phyloP scores from a whole-genome alignment of 2,797 vertebrate species.

The Aulostomus chinensis region DNA sequence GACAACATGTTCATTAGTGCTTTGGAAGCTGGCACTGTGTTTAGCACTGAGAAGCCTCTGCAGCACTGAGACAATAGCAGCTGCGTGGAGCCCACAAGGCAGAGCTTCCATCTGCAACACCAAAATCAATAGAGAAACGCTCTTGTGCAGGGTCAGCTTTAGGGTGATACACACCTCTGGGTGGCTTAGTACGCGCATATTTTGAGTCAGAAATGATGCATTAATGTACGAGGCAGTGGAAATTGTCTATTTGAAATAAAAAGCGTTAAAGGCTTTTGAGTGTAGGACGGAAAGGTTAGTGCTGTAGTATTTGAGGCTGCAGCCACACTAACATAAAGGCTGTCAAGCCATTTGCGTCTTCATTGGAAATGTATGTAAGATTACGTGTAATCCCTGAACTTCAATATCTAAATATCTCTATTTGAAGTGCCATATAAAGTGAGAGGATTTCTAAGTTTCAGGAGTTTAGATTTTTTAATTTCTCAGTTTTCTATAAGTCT shows the following conservation, averaged over 20 bases:
- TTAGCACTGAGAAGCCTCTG: constrained; percentile 64
- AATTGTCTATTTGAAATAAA: no score
- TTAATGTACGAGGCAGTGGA: background rate
- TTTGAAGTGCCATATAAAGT: no score
- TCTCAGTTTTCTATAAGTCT: no score
- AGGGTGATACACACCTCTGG: constrained; percentile 17
- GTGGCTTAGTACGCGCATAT: constrained; percentile 36
- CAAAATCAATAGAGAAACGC: constrained; percentile 58
- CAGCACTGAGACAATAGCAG: constrained; percentile 73
- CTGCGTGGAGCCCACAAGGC: constrained; percentile 56
- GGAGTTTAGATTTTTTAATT: no score
- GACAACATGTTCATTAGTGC: constrained; percentile 81
- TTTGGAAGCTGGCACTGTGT: constrained; percentile 63
- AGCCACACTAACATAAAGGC: no score
- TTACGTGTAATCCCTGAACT: no score
- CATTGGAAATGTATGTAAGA: no score
- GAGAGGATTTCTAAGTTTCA: no score
- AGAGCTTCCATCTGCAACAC: constrained; percentile 46
- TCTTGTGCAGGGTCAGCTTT: constrained; percentile 60
- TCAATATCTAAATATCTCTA: no score
- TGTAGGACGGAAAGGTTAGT: background rate
- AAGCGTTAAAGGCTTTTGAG: no score
- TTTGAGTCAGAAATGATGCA: constrained; percentile 22
- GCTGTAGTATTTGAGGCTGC: no score
- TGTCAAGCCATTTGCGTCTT: no score